phyloP scores from a whole-genome alignment of 2,888 invertebrate genomes.

The Trachelus iudaicus region DNA sequence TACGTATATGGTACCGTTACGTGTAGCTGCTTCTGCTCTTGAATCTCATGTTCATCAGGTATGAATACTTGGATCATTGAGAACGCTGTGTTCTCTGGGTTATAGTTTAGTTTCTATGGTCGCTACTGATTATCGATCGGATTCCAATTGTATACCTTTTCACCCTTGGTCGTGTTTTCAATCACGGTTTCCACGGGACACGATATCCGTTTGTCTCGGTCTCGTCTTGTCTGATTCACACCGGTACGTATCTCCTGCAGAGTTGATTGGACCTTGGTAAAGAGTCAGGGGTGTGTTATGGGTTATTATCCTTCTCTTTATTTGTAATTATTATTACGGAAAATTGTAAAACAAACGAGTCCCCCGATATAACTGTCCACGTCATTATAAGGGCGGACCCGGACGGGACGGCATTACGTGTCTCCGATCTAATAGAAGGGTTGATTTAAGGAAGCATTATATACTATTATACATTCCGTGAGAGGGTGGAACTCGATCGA shows the following conservation, averaged over 20 bases:
- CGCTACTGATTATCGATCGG: background rate
- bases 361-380: background rate
- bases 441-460: background rate
- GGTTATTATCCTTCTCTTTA: background rate
- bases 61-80: background rate
- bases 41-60: background rate
- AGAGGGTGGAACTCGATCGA: background rate
- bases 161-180: background rate
- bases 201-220: background rate
- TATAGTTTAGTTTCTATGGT: background rate
- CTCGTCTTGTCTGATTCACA: background rate
- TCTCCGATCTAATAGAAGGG: background rate
- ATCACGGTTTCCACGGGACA: background rate
- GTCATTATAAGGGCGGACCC: background rate
- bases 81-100: background rate
- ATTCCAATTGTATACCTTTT: background rate
- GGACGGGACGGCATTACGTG: background rate
- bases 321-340: background rate
- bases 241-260: background rate
- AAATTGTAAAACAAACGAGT: background rate
- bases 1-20: background rate
- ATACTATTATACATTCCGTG: background rate
- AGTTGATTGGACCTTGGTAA: background rate
- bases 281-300: background rate
- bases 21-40: background rate